Conservation (phyloP, 1,140 invertebrate genomes). For the Tetragonula clypearis region DNA sequence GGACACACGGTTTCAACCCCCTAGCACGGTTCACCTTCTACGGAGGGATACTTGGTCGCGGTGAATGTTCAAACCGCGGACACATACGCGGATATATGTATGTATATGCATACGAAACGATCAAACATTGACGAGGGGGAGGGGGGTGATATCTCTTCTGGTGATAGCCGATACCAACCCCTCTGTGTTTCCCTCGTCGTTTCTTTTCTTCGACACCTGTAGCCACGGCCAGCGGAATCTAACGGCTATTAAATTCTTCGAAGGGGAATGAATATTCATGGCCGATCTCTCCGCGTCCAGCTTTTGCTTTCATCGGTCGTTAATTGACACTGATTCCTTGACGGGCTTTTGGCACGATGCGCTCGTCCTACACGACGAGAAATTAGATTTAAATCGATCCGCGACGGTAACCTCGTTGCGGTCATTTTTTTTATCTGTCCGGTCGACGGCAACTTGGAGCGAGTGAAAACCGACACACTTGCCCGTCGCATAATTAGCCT, state of each 20-base stretch:
- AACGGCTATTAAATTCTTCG: constrained; percentile 64
- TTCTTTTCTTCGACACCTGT: constrained; percentile 57
- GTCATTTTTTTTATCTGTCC: constrained; percentile 60
- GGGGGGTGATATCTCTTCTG: not conserved
- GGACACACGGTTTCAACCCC: not conserved
- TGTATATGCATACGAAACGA: not conserved
- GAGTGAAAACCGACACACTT: constrained; percentile 24
- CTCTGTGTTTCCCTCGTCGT: constrained; percentile 39
- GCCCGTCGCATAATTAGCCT: constrained; percentile 38
- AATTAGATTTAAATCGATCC: constrained; percentile 68
- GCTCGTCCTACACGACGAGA: constrained; percentile 43
- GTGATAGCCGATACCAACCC: not conserved
- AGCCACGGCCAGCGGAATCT: constrained; percentile 27
- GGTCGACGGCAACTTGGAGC: not conserved
- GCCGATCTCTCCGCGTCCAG: constrained; percentile 57
- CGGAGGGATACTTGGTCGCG: constrained; percentile 22
- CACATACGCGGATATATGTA: not conserved
- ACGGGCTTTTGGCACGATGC: constrained; percentile 53
- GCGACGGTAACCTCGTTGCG: constrained; percentile 60
- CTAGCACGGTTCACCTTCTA: constrained; percentile 28
- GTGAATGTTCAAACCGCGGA: constrained; percentile 26
- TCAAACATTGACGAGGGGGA: constrained; percentile 10
- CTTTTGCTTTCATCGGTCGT: constrained; percentile 68
- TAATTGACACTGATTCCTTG: constrained; percentile 70
- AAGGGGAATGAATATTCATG: constrained; percentile 66